Percentiles rank a stretch among this genome's conserved stretches.
Conservation (phyloP, 2,888 invertebrate species). For the Ephialtes manifestator region DNA sequence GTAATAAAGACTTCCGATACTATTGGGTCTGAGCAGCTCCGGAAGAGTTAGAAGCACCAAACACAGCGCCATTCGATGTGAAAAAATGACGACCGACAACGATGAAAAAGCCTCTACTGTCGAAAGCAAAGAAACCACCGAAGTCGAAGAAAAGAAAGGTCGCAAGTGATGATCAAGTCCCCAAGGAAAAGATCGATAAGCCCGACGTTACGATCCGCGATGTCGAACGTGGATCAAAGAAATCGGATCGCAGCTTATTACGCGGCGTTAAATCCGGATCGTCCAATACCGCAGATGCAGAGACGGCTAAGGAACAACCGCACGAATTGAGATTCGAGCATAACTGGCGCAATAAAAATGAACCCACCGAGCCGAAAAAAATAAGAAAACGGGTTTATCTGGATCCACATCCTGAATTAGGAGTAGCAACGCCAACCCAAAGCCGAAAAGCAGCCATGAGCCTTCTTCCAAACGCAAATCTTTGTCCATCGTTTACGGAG, state of each 20-base stretch:
- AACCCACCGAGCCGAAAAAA: conserved; percentile 12
- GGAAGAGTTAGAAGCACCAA: neutral
- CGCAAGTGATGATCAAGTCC: neutral
- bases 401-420: conserved; percentile 27
- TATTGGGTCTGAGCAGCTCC: neutral
- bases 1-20: neutral
- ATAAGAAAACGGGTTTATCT: conserved; percentile 12
- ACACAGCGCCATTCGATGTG: neutral
- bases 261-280: neutral
- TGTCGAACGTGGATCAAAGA: neutral
- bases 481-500: conserved; percentile 23
- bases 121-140: no score
- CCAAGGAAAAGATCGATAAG: conserved; percentile 4
- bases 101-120: neutral
- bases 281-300: neutral
- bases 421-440: conserved; percentile 12
- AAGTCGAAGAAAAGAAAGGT: conserved; percentile 14
- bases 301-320: conserved; percentile 14
- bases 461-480: no score
- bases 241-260: neutral
- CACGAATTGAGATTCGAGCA: conserved; percentile 30
- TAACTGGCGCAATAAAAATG: conserved; percentile 28
- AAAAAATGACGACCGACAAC: conserved; percentile 10
- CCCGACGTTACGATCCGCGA: neutral
- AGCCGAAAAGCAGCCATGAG: conserved; percentile 23